These are phyloP conservation scores for Archivesica marissinica DNA, from an alignment of 1,140 invertebrate genomes.

Conservation along the genomic window DNA sequence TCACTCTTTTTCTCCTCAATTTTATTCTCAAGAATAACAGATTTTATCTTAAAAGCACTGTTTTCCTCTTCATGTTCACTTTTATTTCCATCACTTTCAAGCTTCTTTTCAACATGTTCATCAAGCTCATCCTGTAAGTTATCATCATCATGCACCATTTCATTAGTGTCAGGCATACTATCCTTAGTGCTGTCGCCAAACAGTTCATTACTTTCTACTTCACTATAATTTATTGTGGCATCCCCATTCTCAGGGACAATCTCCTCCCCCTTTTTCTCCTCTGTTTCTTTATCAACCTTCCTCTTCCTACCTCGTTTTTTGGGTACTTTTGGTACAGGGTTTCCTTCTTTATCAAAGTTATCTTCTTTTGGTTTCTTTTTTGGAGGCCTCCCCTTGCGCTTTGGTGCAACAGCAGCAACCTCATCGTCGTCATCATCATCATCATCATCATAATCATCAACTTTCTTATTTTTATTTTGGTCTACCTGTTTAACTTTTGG, in stretches of 20 bases:
- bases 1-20: slow-evolving; percentile 60
- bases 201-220: slow-evolving; percentile 61
- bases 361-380: slow-evolving; percentile 35
- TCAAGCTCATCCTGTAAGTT: slow-evolving; percentile 29
- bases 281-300: slow-evolving; percentile 39
- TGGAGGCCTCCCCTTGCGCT: slow-evolving; percentile 18
- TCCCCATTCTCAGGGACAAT: slow-evolving; percentile 55
- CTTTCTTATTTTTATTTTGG: slow-evolving; percentile 12
- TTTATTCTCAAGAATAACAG: slow-evolving; percentile 14
- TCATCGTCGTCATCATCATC: slow-evolving; percentile 46
- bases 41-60: slow-evolving; percentile 28
- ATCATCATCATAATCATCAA: slow-evolving; percentile 36
- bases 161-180: slow-evolving; percentile 50
- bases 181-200: slow-evolving; percentile 61
- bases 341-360: no score
- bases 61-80: slow-evolving; percentile 43
- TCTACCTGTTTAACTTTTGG: slow-evolving; percentile 49
- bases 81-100: slow-evolving; percentile 29
- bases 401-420: neutral
- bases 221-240: slow-evolving; percentile 61
- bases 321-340: slow-evolving; percentile 21
- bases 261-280: slow-evolving; percentile 55
- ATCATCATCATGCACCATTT: slow-evolving; percentile 18
- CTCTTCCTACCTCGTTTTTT: slow-evolving; percentile 49
- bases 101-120: neutral